phyloP scores from a whole-genome alignment of 2,113 vertebrate species.

The Pogonocichla stellata region DNA sequence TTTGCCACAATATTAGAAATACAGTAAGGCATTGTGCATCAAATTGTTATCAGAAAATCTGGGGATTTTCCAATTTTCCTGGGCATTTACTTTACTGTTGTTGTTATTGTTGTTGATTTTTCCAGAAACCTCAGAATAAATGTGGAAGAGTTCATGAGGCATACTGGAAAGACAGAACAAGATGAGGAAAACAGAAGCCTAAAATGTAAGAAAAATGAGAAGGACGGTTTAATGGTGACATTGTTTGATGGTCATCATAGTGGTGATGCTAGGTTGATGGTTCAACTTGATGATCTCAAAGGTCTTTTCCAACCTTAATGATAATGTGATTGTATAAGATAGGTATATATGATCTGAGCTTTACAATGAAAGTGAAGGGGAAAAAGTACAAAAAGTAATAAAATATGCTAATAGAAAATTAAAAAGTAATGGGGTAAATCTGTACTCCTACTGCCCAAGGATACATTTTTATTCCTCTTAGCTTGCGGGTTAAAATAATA shows the following conservation, averaged over 20 bases:
- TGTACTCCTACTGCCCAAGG: neutral
- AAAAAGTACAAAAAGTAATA: neutral
- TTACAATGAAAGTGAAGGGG: neutral
- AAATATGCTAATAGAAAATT: neutral
- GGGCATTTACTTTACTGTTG: neutral
- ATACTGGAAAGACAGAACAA: neutral
- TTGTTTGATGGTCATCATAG: neutral
- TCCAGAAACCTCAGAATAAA: neutral
- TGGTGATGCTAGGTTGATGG: neutral
- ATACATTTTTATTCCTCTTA: neutral
- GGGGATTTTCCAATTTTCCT: accelerated
- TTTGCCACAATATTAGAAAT: neutral
- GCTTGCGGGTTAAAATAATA: neutral
- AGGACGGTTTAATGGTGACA: neutral
- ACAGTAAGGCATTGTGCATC: neutral
- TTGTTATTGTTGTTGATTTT: neutral
- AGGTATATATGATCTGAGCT: neutral
- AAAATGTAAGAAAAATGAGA: neutral
- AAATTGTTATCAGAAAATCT: neutral
- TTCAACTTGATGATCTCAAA: neutral
- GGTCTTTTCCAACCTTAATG: neutral
- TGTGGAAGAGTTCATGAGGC: neutral
- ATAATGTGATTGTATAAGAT: neutral
- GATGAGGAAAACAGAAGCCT: neutral
- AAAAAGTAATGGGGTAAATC: neutral